Percentiles rank a stretch among this genome's conserved stretches.
Evolutionary conservation across 2,797 vertebrate genomes (phyloP).

Genomic region (Buceros bicornis): DNA sequence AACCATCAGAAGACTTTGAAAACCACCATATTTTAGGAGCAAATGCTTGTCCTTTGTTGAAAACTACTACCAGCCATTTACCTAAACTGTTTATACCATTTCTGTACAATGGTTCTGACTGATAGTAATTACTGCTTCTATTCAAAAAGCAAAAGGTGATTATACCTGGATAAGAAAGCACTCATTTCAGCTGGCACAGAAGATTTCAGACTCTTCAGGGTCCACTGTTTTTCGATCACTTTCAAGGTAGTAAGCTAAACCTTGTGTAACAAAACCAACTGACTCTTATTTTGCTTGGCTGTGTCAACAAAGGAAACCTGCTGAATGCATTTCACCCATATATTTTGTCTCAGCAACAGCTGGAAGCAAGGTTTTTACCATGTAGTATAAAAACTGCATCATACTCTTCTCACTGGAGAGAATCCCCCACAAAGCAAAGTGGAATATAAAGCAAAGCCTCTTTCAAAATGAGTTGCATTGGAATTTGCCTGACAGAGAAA

Average conservation of each 20-base stretch:
- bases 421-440: background rate
- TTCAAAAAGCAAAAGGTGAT: constrained; percentile 1
- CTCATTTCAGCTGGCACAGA: background rate
- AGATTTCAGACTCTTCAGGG: background rate
- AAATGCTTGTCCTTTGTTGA: background rate
- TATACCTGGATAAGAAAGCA: background rate
- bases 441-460: background rate
- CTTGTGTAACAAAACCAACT: background rate
- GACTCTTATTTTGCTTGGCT: background rate
- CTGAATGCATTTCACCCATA: background rate
- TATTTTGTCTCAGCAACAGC: background rate
- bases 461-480: background rate
- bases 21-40: background rate
- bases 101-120: background rate
- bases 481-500: background rate
- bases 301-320: background rate
- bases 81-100: background rate
- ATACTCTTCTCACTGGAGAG: background rate
- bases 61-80: background rate
- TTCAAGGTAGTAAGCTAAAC: constrained; percentile 1
- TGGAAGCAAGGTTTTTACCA: background rate
- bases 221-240: background rate
- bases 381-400: background rate
- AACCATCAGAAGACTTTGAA: background rate
- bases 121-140: background rate